Evolutionary conservation across 2,888 invertebrate genomes (phyloP).

Genomic region (Epirrhoe tristata): DNA sequence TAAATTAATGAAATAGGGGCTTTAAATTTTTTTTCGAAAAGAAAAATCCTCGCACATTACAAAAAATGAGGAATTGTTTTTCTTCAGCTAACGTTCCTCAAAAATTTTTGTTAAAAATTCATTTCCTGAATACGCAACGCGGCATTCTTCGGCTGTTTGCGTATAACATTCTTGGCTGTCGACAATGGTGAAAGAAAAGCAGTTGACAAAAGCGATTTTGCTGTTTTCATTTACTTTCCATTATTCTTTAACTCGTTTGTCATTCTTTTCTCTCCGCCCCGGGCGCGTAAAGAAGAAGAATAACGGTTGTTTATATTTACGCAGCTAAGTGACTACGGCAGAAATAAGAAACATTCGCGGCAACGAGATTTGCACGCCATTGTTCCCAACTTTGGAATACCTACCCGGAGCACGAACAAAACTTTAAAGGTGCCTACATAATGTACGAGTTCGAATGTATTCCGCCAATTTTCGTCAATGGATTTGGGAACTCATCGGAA

Average conservation of each 20-base stretch:
- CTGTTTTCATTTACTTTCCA: slow-evolving; percentile 83
- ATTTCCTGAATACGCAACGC: slow-evolving; percentile 57
- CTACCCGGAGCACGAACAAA: slow-evolving; percentile 18
- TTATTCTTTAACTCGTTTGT: slow-evolving; percentile 82
- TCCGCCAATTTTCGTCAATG: slow-evolving; percentile 29
- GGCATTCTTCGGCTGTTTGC: slow-evolving; percentile 55
- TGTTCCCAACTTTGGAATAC: slow-evolving; percentile 48
- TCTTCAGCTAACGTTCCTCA: slow-evolving; percentile 46
- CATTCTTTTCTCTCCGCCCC: slow-evolving; percentile 76
- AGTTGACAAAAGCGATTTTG: slow-evolving; percentile 79
- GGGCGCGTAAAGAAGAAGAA: slow-evolving; percentile 76
- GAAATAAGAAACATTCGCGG: slow-evolving; percentile 68
- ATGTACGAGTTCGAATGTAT: slow-evolving; percentile 35
- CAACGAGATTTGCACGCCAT: slow-evolving; percentile 58
- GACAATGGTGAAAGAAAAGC: slow-evolving; percentile 68
- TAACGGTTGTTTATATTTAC: slow-evolving; percentile 78
- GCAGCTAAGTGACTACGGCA: slow-evolving; percentile 72
- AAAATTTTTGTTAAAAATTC: slow-evolving; percentile 52
- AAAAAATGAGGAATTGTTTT: slow-evolving; percentile 43
- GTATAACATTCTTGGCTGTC: slow-evolving; percentile 63
- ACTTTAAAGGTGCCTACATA: slow-evolving; percentile 38
- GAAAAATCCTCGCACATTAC: slow-evolving; percentile 41
- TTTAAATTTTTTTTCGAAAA: slow-evolving; percentile 30
- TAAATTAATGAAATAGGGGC: slow-evolving; percentile 37
- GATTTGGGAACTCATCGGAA: slow-evolving; percentile 27